Base-by-base conservation (phyloP, 2,888 invertebrate species). In the Osmoderma eremita region DNA sequence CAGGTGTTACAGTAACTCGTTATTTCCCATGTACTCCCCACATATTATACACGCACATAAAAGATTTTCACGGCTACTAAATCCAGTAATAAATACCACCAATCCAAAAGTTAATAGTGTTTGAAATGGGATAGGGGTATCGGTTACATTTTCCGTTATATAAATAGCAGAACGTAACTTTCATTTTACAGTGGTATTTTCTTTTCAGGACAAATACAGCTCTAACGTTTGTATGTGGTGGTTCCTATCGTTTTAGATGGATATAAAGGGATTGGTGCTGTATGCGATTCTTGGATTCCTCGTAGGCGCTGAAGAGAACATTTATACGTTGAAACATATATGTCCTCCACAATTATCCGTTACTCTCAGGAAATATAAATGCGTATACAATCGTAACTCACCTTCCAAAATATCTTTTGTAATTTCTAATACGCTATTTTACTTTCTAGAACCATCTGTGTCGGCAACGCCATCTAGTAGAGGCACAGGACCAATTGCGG, bases 1-100 rank as follows among this genome's bases (percentile, higher is more conserved):
- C 67, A 67, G 62, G 51, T 67, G 67, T 62, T 62, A 17, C 12
- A 24, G 53, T 62, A 67, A 67, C n/a, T 41, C 48, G 17, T 53
- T 1, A n/a, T 38, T 15, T 67, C 67, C 62, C 67, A 67, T 51
- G 53, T 30, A 45, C 18, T 38, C 17, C 51, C 22, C 12, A 48
- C 18, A 18, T 17, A 39, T 22, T 10, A 17, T 49, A 24, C 22
- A 39, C 49, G 6, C n/a, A 30, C 18, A 61, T 41, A 41, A 56
- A 56, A 20, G 42, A 56, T 30, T 61, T 56, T 39, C 17, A 42
- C 45, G 30, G 17, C 30, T 61, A 15, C 13, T 63, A 20, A 13
- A 50, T 10, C 10, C 3, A 13, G 22, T 22, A 65, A 10, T 41
- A 1, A 17, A 22, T 10, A 45, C 20, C 45, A 30, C 36, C 6